Percentiles rank a stretch among this genome's conserved stretches.
Conservation (phyloP, 1,140 invertebrate species). For the Scaptomyza hsui region DNA sequence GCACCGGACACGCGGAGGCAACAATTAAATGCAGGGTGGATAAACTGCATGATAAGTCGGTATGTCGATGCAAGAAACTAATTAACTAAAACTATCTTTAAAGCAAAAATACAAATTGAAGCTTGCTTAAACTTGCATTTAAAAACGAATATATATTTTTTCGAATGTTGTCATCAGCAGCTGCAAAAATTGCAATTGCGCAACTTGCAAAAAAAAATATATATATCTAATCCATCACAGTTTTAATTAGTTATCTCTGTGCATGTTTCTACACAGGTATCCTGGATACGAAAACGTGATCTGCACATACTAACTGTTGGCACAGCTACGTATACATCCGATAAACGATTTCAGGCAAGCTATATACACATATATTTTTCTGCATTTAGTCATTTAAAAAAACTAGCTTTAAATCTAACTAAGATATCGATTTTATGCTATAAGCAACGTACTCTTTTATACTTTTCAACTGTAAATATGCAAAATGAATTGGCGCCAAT, state of each 20-base stretch:
- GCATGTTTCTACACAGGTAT: slow-evolving; percentile 85
- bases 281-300: slow-evolving; percentile 91
- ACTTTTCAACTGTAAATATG: neutral
- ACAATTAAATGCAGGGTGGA: slow-evolving; percentile 93
- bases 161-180: too few relatives aligned
- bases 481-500: neutral
- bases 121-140: too few relatives aligned
- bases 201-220: too few relatives aligned
- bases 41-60: slow-evolving; percentile 92
- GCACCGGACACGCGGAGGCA: slow-evolving; percentile 92
- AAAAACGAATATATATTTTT: too few relatives aligned
- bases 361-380: neutral
- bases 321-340: slow-evolving; percentile 90
- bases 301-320: slow-evolving; percentile 91
- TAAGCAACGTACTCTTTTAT: too few relatives aligned
- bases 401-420: too few relatives aligned
- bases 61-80: slow-evolving; percentile 73
- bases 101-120: too few relatives aligned
- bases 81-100: neutral
- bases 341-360: slow-evolving; percentile 88
- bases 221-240: too few relatives aligned
- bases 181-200: too few relatives aligned
- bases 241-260: neutral
- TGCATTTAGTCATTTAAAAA: too few relatives aligned
- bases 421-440: too few relatives aligned